Evolutionary conservation across 2,888 invertebrate species (phyloP).

Genomic region (Sicus ferrugineus): DNA sequence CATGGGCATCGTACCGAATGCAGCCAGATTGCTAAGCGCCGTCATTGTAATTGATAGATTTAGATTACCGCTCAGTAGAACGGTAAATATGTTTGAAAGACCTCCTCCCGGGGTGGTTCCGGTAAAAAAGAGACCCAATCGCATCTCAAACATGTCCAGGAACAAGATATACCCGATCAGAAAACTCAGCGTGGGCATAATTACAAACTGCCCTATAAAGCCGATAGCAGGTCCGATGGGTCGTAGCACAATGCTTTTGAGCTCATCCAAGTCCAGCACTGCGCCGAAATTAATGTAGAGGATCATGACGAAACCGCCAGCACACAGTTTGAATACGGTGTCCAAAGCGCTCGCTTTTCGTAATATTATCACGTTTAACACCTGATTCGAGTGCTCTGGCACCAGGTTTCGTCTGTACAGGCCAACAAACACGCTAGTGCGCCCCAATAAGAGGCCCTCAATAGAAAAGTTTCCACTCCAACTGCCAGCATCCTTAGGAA

Average conservation of each 20-base stretch:
- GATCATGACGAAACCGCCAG: slow-evolving; percentile 76
- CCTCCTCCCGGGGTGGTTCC: slow-evolving; percentile 90
- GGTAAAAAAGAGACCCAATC: slow-evolving; percentile 84
- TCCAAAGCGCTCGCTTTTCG: slow-evolving; percentile 72
- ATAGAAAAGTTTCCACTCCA: slow-evolving; percentile 44
- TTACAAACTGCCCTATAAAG: slow-evolving; percentile 78
- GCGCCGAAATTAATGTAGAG: slow-evolving; percentile 90
- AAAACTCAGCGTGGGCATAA: slow-evolving; percentile 84
- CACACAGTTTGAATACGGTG: slow-evolving; percentile 74
- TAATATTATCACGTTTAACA: slow-evolving; percentile 67
- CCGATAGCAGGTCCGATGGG: slow-evolving; percentile 83
- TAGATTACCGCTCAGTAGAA: slow-evolving; percentile 87
- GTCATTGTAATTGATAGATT: slow-evolving; percentile 94
- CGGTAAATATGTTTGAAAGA: slow-evolving; percentile 93
- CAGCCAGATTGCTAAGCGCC: slow-evolving; percentile 81
- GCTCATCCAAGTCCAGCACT: slow-evolving; percentile 77
- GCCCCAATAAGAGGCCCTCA: slow-evolving; percentile 49
- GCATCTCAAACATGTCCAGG: slow-evolving; percentile 72
- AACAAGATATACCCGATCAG: slow-evolving; percentile 74
- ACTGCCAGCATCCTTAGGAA: slow-evolving; percentile 20
- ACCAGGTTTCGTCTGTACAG: slow-evolving; percentile 37
- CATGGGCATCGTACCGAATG: slow-evolving; percentile 89
- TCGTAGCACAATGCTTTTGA: slow-evolving; percentile 71
- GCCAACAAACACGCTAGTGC: slow-evolving; percentile 46
- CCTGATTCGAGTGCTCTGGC: slow-evolving; percentile 49